phyloP scores from a whole-genome alignment of 2,113 vertebrate species.

The Monopterus albus region DNA sequence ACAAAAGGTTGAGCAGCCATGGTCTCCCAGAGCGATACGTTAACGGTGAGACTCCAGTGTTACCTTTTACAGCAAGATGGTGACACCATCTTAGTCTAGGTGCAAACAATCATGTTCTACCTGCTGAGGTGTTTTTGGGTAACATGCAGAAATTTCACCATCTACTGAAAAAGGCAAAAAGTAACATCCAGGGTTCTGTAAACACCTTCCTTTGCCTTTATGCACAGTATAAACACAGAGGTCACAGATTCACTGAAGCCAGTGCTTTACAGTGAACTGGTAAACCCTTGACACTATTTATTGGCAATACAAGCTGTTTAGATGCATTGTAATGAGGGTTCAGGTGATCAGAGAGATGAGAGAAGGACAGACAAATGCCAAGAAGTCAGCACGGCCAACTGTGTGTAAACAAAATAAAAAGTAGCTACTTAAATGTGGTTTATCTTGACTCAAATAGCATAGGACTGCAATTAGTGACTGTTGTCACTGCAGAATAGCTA shows the following conservation, averaged over 20 bases:
- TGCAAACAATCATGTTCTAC: neutral
- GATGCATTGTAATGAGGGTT: neutral
- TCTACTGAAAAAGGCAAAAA: neutral
- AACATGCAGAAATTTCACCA: neutral
- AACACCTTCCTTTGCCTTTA: neutral
- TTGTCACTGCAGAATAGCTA: too few relatives aligned
- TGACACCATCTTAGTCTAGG: neutral
- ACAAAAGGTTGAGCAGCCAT: constrained; percentile 81
- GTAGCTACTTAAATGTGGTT: too few relatives aligned
- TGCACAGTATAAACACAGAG: neutral
- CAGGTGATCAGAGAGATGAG: neutral
- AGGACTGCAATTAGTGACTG: too few relatives aligned
- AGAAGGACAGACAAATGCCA: too few relatives aligned
- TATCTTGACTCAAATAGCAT: too few relatives aligned
- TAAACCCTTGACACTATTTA: neutral
- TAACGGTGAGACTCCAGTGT: constrained; percentile 76
- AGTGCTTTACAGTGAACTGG: neutral
- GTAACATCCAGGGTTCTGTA: neutral
- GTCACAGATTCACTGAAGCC: neutral
- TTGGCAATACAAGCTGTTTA: neutral
- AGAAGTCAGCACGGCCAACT: too few relatives aligned
- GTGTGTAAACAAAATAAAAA: too few relatives aligned
- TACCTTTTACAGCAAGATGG: neutral
- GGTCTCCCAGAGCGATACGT: constrained; percentile 68
- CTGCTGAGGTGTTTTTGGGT: neutral